These are phyloP conservation scores for Willowsia nigromaculata DNA, from an alignment of 2,888 invertebrate species.

Conservation along the genomic window DNA sequence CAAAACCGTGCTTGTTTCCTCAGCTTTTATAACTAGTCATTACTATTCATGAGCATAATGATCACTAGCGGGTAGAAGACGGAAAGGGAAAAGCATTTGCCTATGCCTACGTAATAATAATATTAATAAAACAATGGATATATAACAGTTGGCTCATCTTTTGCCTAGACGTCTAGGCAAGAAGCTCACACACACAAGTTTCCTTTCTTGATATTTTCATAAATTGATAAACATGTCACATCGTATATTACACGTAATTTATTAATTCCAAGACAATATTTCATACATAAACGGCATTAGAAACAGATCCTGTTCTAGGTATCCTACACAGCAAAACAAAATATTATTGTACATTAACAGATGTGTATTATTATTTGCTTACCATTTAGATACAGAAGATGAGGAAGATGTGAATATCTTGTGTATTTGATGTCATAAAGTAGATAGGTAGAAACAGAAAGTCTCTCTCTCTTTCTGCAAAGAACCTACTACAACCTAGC, in stretches of 20 bases:
- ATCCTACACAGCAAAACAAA: no score
- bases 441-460: no score
- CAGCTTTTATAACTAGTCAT: neutral
- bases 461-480: no score
- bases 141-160: neutral
- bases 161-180: neutral
- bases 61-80: neutral
- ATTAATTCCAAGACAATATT: slow-evolving; percentile 37
- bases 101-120: neutral
- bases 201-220: slow-evolving; percentile 3
- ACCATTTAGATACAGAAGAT: no score
- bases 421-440: no score
- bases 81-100: neutral
- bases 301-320: slow-evolving; percentile 2
- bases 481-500: no score
- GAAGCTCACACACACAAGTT: neutral
- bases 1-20: neutral
- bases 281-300: slow-evolving; percentile 32
- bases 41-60: slow-evolving; percentile 20
- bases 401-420: no score
- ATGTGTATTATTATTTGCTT: no score
- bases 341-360: no score
- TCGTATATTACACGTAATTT: slow-evolving; percentile 38
- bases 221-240: slow-evolving; percentile 44
- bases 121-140: slow-evolving; percentile 2